Percentiles rank a stretch among this genome's conserved stretches.
Evolutionary conservation across 2,797 vertebrate genomes (phyloP).

Genomic region (Takifugu ocellatus): DNA sequence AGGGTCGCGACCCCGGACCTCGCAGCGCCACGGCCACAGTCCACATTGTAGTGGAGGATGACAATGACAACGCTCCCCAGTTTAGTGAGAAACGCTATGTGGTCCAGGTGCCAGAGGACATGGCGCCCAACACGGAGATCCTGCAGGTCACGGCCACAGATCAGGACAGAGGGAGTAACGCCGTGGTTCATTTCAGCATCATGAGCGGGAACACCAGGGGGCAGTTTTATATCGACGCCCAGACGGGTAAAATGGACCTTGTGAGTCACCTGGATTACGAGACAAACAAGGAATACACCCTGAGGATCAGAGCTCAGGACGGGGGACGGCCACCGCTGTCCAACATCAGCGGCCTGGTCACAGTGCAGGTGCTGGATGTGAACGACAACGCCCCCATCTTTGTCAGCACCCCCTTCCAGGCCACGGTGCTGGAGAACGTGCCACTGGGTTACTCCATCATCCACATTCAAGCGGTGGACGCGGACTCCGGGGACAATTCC

Average conservation of each 20-base stretch:
- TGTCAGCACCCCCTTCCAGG: constrained; percentile 94
- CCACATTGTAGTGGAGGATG: constrained; percentile 87
- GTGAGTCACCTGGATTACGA: constrained; percentile 92
- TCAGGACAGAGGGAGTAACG: constrained; percentile 86
- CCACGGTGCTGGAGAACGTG: constrained; percentile 91
- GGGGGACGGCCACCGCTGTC: constrained; percentile 91
- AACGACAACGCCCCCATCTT: constrained; percentile 96
- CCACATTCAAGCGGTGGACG: constrained; percentile 91
- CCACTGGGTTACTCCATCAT: constrained; percentile 90
- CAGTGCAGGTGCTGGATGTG: constrained; percentile 89
- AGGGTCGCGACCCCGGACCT: constrained; percentile 87
- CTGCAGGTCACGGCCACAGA: constrained; percentile 88
- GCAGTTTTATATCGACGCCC: constrained; percentile 94
- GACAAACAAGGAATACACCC: constrained; percentile 87
- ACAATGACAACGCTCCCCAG: constrained; percentile 93
- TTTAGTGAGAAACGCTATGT: constrained; percentile 92
- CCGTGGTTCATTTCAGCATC: constrained; percentile 93
- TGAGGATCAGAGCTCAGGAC: constrained; percentile 90
- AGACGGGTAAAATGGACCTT: constrained; percentile 89
- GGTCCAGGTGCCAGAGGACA: constrained; percentile 87
- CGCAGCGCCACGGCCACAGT: constrained; percentile 88
- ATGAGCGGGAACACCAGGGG: constrained; percentile 94
- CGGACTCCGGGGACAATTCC: constrained; percentile 90
- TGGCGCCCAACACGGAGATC: constrained; percentile 80
- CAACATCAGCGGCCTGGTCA: constrained; percentile 91